phyloP scores from a whole-genome alignment of 2,797 vertebrate genomes.

The Epinephelus awoara region DNA sequence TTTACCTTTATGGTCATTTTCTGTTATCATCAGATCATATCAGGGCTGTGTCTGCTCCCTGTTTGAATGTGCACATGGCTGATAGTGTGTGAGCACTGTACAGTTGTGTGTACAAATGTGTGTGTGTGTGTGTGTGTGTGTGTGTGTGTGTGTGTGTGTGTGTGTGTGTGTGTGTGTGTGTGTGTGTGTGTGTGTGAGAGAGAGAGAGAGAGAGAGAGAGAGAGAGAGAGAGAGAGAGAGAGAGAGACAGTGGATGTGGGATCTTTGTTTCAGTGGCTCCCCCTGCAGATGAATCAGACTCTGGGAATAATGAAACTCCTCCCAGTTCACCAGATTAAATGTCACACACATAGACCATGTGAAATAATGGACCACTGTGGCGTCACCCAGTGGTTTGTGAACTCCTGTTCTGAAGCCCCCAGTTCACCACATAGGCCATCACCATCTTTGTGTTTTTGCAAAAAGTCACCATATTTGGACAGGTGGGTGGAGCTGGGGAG shows the following conservation, averaged over 20 bases:
- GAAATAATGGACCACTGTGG: too few relatives aligned
- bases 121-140: too few relatives aligned
- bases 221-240: too few relatives aligned
- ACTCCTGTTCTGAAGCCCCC: too few relatives aligned
- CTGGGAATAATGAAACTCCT: neutral
- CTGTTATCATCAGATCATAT: neutral
- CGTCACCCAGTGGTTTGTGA: too few relatives aligned
- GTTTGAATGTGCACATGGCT: neutral
- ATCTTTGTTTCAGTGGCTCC: conserved; percentile 39
- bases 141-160: too few relatives aligned
- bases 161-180: too few relatives aligned
- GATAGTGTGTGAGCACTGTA: neutral
- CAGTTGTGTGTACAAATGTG: neutral
- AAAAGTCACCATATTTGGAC: too few relatives aligned
- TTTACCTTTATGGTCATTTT: neutral
- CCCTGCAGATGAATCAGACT: conserved; percentile 28
- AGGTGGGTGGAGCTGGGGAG: too few relatives aligned
- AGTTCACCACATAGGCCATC: too few relatives aligned
- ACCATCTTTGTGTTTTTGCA: too few relatives aligned
- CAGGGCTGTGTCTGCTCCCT: neutral
- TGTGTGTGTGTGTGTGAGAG: neutral
- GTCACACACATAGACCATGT: neutral
- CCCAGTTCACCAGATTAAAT: neutral
- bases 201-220: neutral
- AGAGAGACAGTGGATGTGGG: neutral